Evolutionary conservation across 2,888 invertebrate species (phyloP).

Genomic region (Drosophila falleni): DNA sequence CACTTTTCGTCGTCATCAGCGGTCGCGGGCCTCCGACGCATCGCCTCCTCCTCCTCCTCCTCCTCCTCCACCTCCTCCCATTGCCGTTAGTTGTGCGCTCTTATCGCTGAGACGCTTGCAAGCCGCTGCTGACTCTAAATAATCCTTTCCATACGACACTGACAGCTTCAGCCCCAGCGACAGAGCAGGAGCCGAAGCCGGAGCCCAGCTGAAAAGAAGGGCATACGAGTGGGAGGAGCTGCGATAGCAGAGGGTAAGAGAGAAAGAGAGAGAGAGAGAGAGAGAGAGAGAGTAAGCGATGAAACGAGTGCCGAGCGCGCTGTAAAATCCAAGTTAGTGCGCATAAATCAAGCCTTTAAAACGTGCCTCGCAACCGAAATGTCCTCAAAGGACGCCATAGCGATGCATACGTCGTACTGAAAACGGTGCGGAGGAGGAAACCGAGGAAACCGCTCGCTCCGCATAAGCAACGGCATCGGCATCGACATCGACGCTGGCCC

Average conservation of each 20-base stretch:
- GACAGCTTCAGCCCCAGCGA: slow-evolving; percentile 56
- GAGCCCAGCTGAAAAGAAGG: slow-evolving; percentile 39
- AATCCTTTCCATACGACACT: slow-evolving; percentile 77
- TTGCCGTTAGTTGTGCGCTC: slow-evolving; percentile 68
- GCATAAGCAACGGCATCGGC: slow-evolving; percentile 38
- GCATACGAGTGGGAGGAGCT: slow-evolving; percentile 28
- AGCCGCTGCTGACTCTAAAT: slow-evolving; percentile 82
- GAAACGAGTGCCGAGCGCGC: slow-evolving; percentile 56
- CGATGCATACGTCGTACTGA: slow-evolving; percentile 34
- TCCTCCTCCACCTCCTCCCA: no score
- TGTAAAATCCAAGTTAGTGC: slow-evolving; percentile 82
- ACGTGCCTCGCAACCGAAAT: slow-evolving; percentile 82
- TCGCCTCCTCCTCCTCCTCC: slow-evolving; percentile 42
- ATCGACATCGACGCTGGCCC: slow-evolving; percentile 59
- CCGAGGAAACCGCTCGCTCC: slow-evolving; percentile 10
- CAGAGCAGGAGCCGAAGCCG: slow-evolving; percentile 9
- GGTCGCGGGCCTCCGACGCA: slow-evolving; percentile 46
- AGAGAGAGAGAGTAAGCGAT: no score
- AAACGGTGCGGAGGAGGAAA: slow-evolving; percentile 22
- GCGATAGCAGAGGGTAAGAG: slow-evolving; percentile 6
- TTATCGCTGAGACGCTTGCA: slow-evolving; percentile 78
- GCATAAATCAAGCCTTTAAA: slow-evolving; percentile 83
- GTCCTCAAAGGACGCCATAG: slow-evolving; percentile 71
- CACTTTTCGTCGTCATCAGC: slow-evolving; percentile 70
- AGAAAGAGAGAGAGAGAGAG: no score